Evolutionary conservation across 1,140 invertebrate genomes (phyloP).

Genomic region (Papilio polytes): DNA sequence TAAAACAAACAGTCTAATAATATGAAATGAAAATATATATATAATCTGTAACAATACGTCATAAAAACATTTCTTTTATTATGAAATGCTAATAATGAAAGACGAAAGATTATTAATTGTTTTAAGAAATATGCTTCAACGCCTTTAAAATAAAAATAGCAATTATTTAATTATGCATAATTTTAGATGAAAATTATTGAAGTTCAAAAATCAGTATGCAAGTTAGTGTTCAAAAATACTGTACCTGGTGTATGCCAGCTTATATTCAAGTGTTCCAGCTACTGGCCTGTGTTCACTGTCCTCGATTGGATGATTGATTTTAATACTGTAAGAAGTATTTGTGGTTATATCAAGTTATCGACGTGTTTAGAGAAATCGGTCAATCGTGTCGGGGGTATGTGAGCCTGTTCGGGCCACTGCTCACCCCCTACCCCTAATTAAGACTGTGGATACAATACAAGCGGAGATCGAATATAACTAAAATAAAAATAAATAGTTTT

Average conservation of each 20-base stretch:
- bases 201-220: too few species aligned
- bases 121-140: background rate
- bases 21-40: background rate
- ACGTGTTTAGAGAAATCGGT: slow-evolving; percentile 13
- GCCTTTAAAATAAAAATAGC: slow-evolving; percentile 4
- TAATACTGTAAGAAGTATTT: background rate
- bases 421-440: slow-evolving; percentile 53
- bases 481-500: background rate
- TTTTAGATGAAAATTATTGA: background rate
- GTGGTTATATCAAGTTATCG: background rate
- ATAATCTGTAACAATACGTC: background rate
- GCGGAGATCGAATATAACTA: slow-evolving; percentile 18
- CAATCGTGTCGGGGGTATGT: slow-evolving; percentile 8
- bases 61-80: background rate
- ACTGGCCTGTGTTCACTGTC: too few species aligned
- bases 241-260: too few species aligned
- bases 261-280: too few species aligned
- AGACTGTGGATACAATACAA: background rate
- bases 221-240: too few species aligned
- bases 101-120: too few species aligned
- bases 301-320: too few species aligned
- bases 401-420: slow-evolving; percentile 51
- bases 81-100: background rate
- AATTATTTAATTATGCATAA: background rate
- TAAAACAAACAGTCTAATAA: background rate